These are phyloP conservation scores for Allophyes oxyacanthae DNA, from an alignment of 2,888 invertebrate species.

Conservation along the genomic window DNA sequence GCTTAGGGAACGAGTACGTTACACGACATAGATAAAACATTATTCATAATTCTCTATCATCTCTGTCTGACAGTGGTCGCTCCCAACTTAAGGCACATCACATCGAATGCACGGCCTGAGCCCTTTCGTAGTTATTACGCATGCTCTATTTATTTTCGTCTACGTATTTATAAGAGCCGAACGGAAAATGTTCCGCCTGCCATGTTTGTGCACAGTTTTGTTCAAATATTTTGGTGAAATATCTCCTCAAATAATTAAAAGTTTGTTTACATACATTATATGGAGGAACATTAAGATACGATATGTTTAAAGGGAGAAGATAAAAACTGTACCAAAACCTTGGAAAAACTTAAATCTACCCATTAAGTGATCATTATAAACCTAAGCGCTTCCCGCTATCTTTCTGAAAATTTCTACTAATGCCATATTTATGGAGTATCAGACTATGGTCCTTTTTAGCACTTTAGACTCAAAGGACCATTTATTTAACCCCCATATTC, in stretches of 20 bases:
- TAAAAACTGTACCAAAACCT: too few species aligned
- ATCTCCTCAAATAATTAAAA: conserved; percentile 1
- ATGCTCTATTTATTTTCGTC: conserved; percentile 67
- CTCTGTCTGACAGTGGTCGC: conserved; percentile 4
- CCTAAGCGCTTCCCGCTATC: too few species aligned
- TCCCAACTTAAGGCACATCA: conserved; percentile 21
- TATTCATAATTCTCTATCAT: neutral
- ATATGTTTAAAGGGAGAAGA: too few species aligned
- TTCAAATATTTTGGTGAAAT: conserved; percentile 17
- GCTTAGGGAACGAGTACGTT: too few species aligned
- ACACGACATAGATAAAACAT: too few species aligned
- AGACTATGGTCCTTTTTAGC: too few species aligned
- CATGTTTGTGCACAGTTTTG: conserved; percentile 39
- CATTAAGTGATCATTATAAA: too few species aligned
- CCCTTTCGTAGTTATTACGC: conserved; percentile 65
- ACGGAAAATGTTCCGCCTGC: conserved; percentile 39
- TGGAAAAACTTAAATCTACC: too few species aligned
- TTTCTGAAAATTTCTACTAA: too few species aligned
- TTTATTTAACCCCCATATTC: neutral
- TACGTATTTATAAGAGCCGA: conserved; percentile 56
- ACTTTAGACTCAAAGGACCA: neutral
- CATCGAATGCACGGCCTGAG: conserved; percentile 30
- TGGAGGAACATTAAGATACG: too few species aligned
- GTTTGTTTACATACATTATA: conserved; percentile 14
- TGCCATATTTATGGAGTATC: too few species aligned